These are phyloP conservation scores for Sitta europaea DNA, from an alignment of 2,113 vertebrate genomes.

Conservation along the genomic window DNA sequence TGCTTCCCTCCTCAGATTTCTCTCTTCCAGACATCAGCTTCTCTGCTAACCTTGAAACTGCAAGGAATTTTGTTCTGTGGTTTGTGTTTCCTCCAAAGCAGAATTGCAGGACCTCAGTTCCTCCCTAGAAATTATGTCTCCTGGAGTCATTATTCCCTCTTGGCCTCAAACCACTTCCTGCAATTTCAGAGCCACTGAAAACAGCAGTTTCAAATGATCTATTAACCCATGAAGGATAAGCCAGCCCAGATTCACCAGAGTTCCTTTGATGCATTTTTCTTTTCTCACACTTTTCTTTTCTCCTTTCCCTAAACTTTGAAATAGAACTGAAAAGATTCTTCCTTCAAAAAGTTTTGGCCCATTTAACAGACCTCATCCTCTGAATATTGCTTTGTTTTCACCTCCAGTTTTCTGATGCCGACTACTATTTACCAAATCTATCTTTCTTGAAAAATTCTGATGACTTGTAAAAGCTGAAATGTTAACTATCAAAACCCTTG, in stretches of 20 bases:
- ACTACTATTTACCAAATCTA: not conserved
- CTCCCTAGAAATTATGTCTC: conserved; percentile 17
- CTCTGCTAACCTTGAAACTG: not conserved
- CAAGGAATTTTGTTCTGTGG: not conserved
- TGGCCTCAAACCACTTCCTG: conserved; percentile 12
- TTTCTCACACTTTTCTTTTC: not conserved
- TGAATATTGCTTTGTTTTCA: not conserved
- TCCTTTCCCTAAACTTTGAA: not conserved
- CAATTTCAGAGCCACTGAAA: conserved; percentile 22
- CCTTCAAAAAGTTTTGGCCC: not conserved
- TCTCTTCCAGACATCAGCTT: not conserved
- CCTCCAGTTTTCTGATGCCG: not conserved
- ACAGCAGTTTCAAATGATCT: not conserved
- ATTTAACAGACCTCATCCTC: not conserved
- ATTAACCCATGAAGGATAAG: conserved; percentile 15
- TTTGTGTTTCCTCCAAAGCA: not conserved
- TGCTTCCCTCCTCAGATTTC: not conserved
- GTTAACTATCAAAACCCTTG: not conserved
- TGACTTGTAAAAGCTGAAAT: not conserved
- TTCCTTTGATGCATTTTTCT: not conserved
- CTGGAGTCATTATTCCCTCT: not conserved
- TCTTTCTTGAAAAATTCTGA: not conserved
- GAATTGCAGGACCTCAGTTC: not conserved
- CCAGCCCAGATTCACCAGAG: not conserved
- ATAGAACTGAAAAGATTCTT: not conserved